Base-by-base conservation (phyloP, 1,140 invertebrate species). In the Drosophila rhopaloa region DNA sequence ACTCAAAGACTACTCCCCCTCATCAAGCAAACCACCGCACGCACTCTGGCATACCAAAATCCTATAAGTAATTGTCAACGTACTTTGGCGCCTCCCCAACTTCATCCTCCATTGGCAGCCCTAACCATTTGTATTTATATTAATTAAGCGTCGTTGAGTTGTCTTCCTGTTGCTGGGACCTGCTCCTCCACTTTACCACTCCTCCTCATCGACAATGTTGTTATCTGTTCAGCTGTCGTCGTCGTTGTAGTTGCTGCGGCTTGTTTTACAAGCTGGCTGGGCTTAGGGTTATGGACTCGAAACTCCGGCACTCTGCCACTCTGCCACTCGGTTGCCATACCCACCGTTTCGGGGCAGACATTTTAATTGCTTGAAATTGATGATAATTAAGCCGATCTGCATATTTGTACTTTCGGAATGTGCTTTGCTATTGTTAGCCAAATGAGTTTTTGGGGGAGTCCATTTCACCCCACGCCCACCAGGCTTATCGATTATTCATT, bases 301-400 rank as follows among this genome's bases (percentile, higher is more conserved):
- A 50, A 13, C 43, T 46, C 40, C 2, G 48, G 29, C 38, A 14
- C 62, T 53, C 16, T 50, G 7, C 16, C 44, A 9, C 24, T 48
- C 5, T 7, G 11, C 27, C 47, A 32, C 27, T 27, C 54, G 6
- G 24, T 32, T 35, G 46, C 19, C 55, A 10, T 24, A 27, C 38
- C 55, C 60, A 32, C 55, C 54, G 29, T 63, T 53, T 47, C n/a
- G 40, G 59, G 54, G 71, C 83, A 86, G 83, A 86, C 83, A 79
- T 83, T 86, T 86, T 86, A 86, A 86, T 86, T 86, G 83, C 83
- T 88, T 77, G 56, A 86, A 86, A 86, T 86, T 86, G 79, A 86
- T 88, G 83, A 86, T 86, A 86, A 86, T 86, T 86, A 86, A 86
- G 83, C 83, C 83, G 86, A 86, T 86, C 74, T 83, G 81, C 83